phyloP scores from a whole-genome alignment of 1,140 invertebrate genomes.

The Steinernema khuongi region DNA sequence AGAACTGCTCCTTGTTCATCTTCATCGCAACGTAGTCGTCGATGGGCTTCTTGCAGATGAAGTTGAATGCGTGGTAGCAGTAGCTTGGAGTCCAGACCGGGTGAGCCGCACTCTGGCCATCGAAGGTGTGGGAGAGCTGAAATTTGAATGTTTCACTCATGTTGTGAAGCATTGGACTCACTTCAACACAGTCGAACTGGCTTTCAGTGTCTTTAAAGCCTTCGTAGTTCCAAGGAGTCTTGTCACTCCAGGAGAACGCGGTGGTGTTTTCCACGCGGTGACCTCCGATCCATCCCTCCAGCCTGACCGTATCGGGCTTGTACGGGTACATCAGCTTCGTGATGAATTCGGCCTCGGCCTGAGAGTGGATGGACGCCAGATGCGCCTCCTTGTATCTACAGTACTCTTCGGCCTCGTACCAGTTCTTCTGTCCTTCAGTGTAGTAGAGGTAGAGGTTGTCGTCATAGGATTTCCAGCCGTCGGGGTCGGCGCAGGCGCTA shows the following conservation, averaged over 20 bases:
- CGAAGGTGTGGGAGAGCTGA: not conserved
- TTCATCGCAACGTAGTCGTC: conserved; percentile 2
- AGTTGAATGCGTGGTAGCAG: not conserved
- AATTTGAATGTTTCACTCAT: not conserved
- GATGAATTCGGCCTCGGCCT: not conserved
- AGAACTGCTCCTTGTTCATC: not conserved
- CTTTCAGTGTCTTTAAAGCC: not conserved
- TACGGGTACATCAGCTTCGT: not conserved
- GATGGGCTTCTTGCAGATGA: conserved; percentile 3
- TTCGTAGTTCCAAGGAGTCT: not conserved
- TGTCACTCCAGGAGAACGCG: not conserved
- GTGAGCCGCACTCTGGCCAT: not conserved
- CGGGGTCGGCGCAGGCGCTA: not conserved
- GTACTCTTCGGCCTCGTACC: not conserved
- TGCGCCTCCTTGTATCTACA: not conserved
- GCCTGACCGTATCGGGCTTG: not conserved
- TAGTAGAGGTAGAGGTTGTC: not conserved
- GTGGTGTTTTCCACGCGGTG: not conserved
- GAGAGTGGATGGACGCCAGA: not conserved
- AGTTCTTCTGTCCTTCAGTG: not conserved
- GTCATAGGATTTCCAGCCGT: not conserved
- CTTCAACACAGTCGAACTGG: not conserved
- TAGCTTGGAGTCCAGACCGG: not conserved
- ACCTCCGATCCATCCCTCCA: not conserved
- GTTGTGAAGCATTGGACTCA: not conserved